Evolutionary conservation across 2,113 vertebrate genomes (phyloP).

Genomic region (Asarcornis scutulata): DNA sequence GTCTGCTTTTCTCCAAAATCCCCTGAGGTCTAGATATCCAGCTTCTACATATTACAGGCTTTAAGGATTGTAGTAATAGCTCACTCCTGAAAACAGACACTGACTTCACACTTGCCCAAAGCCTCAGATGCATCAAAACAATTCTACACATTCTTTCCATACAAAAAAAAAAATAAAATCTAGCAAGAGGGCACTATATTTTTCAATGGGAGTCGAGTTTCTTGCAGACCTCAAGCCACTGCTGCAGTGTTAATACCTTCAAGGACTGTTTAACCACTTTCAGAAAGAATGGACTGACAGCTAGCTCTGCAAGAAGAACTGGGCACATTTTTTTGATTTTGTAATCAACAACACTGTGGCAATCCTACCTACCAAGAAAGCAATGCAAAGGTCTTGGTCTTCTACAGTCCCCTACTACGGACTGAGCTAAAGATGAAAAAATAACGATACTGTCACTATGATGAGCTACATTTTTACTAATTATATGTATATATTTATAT

Average conservation of each 20-base stretch:
- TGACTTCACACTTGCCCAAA: not conserved
- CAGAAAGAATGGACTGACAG: not conserved
- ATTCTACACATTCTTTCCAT: no score
- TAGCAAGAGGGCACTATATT: accelerated
- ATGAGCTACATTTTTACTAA: not conserved
- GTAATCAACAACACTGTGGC: not conserved
- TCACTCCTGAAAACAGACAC: not conserved
- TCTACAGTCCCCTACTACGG: not conserved
- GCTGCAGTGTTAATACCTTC: not conserved
- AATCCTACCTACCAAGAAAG: not conserved
- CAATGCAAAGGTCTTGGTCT: not conserved
- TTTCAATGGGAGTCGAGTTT: not conserved
- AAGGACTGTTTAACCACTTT: not conserved
- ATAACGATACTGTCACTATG: not conserved
- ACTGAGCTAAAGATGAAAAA: not conserved
- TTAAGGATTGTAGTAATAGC: not conserved
- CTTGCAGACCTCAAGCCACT: not conserved
- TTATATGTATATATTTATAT: not conserved
- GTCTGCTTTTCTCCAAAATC: not conserved
- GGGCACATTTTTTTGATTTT: not conserved
- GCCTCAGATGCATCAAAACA: not conserved
- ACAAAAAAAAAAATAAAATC: no score
- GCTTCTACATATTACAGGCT: not conserved
- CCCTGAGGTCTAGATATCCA: not conserved
- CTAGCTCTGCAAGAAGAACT: not conserved